Evolutionary conservation across 2,113 vertebrate species (phyloP).

Genomic region (Cheirogaleus medius): DNA sequence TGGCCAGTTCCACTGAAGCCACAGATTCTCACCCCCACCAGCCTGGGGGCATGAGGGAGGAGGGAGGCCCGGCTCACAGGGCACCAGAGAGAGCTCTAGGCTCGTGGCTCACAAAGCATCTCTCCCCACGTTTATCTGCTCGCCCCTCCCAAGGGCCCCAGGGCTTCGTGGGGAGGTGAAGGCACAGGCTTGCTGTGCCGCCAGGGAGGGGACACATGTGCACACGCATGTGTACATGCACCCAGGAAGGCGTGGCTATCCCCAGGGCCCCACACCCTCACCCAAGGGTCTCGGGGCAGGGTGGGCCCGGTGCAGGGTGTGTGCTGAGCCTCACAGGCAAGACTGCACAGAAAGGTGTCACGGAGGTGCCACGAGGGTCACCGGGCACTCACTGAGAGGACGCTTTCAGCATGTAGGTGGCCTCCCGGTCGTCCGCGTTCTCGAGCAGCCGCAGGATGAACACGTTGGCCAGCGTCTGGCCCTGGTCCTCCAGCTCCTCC

Average conservation of each 20-base stretch:
- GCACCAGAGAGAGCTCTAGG: not conserved
- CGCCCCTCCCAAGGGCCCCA: not conserved
- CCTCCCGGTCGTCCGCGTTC: slow-evolving; percentile 92
- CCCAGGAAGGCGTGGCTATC: not conserved
- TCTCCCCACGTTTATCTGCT: not conserved
- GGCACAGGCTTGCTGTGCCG: too few species aligned
- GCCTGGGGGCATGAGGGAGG: not conserved
- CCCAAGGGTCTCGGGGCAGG: rapidly evolving
- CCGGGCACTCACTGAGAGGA: slow-evolving; percentile 91
- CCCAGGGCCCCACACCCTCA: too few species aligned
- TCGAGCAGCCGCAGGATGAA: slow-evolving; percentile 95
- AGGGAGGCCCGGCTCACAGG: not conserved
- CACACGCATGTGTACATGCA: rapidly evolving
- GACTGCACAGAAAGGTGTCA: not conserved
- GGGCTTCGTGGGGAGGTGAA: not conserved
- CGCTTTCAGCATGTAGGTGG: slow-evolving; percentile 95
- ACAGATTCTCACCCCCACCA: not conserved
- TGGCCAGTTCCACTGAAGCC: not conserved
- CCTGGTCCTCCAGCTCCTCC: slow-evolving; percentile 96
- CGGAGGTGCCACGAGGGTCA: rapidly evolving
- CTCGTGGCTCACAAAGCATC: not conserved
- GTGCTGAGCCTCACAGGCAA: not conserved
- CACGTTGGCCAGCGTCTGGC: slow-evolving; percentile 93
- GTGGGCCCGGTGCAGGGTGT: not conserved
- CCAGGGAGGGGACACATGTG: too few species aligned